These are phyloP conservation scores for Botia almorhae DNA, from an alignment of 2,797 vertebrate species.

Conservation along the genomic window DNA sequence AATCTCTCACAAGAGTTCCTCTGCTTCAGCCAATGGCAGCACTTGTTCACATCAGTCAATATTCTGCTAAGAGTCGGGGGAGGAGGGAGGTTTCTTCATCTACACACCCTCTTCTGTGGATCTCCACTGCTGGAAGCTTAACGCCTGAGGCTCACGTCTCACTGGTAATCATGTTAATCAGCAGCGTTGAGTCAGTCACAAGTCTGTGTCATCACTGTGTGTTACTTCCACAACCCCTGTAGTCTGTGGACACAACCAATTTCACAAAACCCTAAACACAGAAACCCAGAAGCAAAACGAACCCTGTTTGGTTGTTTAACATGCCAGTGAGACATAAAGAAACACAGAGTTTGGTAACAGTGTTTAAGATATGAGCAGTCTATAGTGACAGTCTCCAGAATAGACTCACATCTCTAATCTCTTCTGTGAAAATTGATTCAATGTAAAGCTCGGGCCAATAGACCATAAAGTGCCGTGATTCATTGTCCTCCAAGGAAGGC, in stretches of 20 bases:
- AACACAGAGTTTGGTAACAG: constrained; percentile 2
- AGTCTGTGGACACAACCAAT: too few relatives aligned
- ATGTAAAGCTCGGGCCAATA: constrained; percentile 49
- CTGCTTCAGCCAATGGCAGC: neutral
- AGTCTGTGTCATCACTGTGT: too few relatives aligned
- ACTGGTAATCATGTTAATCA: constrained; percentile 50
- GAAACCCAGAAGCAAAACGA: neutral
- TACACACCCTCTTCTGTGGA: constrained; percentile 28
- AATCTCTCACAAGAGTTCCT: neutral
- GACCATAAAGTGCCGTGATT: constrained; percentile 48
- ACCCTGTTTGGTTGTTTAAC: neutral
- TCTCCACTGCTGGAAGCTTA: constrained; percentile 11
- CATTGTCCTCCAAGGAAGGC: constrained; percentile 27
- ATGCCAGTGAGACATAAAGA: neutral
- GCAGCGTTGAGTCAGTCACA: neutral
- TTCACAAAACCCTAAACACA: neutral
- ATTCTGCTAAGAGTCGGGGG: constrained; percentile 9
- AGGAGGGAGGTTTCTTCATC: constrained; percentile 30
- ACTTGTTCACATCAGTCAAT: constrained; percentile 37
- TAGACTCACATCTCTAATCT: constrained; percentile 50
- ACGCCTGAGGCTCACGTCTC: constrained; percentile 8
- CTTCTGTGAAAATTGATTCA: constrained; percentile 50
- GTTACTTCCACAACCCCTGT: too few relatives aligned
- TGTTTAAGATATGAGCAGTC: constrained; percentile 36
- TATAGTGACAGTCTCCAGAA: constrained; percentile 37